Percentiles rank a stretch among this genome's conserved stretches.
These are phyloP conservation scores for Pelusios castaneus DNA, from an alignment of 2,113 vertebrate species.

Conservation along the genomic window DNA sequence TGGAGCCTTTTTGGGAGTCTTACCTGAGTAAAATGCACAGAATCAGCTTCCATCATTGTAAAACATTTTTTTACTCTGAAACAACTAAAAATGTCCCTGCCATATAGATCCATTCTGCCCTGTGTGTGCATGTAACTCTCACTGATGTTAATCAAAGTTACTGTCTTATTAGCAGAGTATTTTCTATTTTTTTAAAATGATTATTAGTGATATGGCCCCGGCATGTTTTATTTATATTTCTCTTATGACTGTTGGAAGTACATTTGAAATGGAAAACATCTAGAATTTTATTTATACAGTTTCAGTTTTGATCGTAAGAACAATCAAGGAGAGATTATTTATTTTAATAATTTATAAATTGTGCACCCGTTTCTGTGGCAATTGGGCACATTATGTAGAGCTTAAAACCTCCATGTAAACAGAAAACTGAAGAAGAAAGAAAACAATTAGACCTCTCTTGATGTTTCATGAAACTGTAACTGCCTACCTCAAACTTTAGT, in stretches of 20 bases:
- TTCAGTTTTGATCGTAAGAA: background rate
- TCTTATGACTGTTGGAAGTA: background rate
- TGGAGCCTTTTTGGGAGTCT: background rate
- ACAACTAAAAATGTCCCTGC: background rate
- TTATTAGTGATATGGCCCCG: background rate
- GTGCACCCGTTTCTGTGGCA: background rate
- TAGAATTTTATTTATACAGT: background rate
- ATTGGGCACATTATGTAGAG: background rate
- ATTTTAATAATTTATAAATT: background rate
- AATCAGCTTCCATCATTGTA: conserved; percentile 21
- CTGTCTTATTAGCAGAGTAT: conserved; percentile 27
- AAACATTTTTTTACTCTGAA: conserved; percentile 10
- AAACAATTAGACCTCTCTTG: background rate
- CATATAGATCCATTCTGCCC: background rate
- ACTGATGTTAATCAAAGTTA: conserved; percentile 31
- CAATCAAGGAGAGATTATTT: background rate
- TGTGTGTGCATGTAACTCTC: conserved; percentile 12
- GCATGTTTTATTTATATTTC: background rate
- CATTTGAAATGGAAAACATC: background rate
- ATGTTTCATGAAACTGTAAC: background rate
- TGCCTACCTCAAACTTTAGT: background rate
- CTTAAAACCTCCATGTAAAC: background rate
- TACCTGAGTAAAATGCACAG: background rate
- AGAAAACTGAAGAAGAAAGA: background rate
- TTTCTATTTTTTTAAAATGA: conserved; percentile 13